Conservation (phyloP, 1,140 invertebrate genomes). For the Hylyphantes graminicola region DNA sequence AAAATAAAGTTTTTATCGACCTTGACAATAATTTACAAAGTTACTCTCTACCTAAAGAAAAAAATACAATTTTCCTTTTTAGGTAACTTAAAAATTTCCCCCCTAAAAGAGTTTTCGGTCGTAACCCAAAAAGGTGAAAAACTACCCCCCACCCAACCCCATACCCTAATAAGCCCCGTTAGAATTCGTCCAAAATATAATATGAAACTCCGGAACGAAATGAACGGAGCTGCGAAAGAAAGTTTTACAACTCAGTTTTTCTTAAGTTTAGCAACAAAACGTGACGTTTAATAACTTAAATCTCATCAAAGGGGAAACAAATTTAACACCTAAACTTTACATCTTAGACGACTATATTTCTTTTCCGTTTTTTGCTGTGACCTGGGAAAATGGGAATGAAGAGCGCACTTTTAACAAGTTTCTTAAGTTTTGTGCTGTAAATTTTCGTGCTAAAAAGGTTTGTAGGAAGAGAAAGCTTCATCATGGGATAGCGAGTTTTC, state of each 20-base stretch:
- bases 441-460: slow-evolving; percentile 14
- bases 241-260: slow-evolving; percentile 52
- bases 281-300: slow-evolving; percentile 57
- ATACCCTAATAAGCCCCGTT: slow-evolving; percentile 22
- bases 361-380: background rate
- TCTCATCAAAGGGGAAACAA: slow-evolving; percentile 49
- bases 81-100: slow-evolving; percentile 6
- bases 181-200: slow-evolving; percentile 34
- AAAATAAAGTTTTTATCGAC: slow-evolving; percentile 14
- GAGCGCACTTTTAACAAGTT: slow-evolving; percentile 47
- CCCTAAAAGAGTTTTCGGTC: slow-evolving; percentile 21
- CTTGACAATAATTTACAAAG: slow-evolving; percentile 7
- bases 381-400: slow-evolving; percentile 4
- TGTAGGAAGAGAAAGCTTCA: too few species aligned
- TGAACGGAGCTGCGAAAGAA: slow-evolving; percentile 29
- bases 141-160: background rate
- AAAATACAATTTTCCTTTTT: slow-evolving; percentile 22
- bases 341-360: slow-evolving; percentile 22
- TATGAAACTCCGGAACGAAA: slow-evolving; percentile 21
- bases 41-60: background rate
- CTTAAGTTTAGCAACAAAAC: slow-evolving; percentile 1
- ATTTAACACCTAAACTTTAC: slow-evolving; percentile 52
- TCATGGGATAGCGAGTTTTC: too few species aligned
- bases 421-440: slow-evolving; percentile 15
- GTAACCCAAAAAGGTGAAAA: background rate